Percentiles rank a stretch among this genome's conserved stretches.
Conservation (phyloP, 2,888 invertebrate genomes). For the Dyspetes luteomarginatus region DNA sequence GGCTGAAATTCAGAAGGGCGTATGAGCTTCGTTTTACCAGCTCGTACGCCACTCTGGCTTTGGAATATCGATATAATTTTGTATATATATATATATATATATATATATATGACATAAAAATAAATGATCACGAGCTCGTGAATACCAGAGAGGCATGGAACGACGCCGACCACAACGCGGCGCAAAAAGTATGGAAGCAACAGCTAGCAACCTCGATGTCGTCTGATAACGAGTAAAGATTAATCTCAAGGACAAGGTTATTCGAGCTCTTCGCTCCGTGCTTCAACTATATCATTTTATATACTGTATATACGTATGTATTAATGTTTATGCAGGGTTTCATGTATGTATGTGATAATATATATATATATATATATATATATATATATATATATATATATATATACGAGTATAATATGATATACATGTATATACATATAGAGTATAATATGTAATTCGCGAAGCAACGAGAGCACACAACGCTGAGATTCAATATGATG, state of each 20-base stretch:
- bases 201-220: constrained; percentile 74
- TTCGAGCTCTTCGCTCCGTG: constrained; percentile 61
- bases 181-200: constrained; percentile 43
- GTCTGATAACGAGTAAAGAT: constrained; percentile 82
- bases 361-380: not conserved
- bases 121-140: constrained; percentile 41
- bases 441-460: constrained; percentile 7
- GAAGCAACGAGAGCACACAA: constrained; percentile 14
- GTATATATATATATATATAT: constrained; percentile 12
- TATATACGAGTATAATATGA: not conserved
- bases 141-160: constrained; percentile 52
- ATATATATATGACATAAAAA: not conserved
- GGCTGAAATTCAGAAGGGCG: not conserved
- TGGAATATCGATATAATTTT: not conserved
- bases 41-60: not conserved
- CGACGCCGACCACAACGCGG: constrained; percentile 55
- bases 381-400: not conserved
- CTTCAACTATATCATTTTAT: constrained; percentile 22
- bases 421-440: not conserved
- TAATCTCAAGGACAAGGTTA: constrained; percentile 83
- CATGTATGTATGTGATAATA: not conserved
- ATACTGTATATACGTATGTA: not conserved
- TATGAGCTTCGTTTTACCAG: not conserved
- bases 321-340: not conserved
- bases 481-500: constrained; percentile 32